A percentile compares a stretch with the other conserved stretches of the same genome.
Conservation (phyloP, 2,797 vertebrate species). For the Lacerta bilineata region DNA sequence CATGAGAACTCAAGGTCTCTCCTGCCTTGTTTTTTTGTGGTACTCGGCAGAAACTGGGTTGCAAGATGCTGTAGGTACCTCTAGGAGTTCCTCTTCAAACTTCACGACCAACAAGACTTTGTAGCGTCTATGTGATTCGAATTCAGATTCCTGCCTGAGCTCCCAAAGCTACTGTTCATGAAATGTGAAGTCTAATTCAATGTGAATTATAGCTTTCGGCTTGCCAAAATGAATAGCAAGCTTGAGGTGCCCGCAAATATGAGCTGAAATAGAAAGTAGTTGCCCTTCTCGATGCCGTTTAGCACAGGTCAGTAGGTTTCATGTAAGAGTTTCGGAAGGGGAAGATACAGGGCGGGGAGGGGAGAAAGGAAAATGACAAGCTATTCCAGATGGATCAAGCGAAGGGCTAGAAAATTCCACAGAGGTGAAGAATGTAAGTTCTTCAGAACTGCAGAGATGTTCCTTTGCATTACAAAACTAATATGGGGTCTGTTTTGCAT, state of each 20-base stretch:
- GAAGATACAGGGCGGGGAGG: neutral
- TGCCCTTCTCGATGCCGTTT: neutral
- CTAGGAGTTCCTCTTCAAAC: neutral
- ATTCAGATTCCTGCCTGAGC: neutral
- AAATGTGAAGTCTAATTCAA: conserved; percentile 10
- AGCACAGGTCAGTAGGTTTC: conserved; percentile 39
- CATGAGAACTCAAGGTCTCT: neutral
- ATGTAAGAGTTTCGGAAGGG: conserved; percentile 7
- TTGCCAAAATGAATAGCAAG: conserved; percentile 22
- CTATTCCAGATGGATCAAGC: conserved; percentile 38
- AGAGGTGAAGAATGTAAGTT: conserved; percentile 20
- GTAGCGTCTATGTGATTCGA: neutral
- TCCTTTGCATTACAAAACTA: neutral
- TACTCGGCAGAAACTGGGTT: no score
- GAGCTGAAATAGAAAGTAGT: conserved; percentile 9
- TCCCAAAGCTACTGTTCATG: conserved; percentile 1
- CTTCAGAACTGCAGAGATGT: neutral
- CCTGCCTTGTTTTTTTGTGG: no score
- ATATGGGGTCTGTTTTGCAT: neutral
- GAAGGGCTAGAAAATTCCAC: conserved; percentile 24
- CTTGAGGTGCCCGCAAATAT: conserved; percentile 1
- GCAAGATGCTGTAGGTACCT: neutral
- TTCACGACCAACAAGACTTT: neutral
- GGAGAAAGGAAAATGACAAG: neutral
- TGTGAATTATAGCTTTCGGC: neutral